A percentile compares a stretch with the other conserved stretches of the same genome.
These are phyloP conservation scores for Leptura quadrifasciata DNA, from an alignment of 2,888 invertebrate genomes.

Conservation along the genomic window DNA sequence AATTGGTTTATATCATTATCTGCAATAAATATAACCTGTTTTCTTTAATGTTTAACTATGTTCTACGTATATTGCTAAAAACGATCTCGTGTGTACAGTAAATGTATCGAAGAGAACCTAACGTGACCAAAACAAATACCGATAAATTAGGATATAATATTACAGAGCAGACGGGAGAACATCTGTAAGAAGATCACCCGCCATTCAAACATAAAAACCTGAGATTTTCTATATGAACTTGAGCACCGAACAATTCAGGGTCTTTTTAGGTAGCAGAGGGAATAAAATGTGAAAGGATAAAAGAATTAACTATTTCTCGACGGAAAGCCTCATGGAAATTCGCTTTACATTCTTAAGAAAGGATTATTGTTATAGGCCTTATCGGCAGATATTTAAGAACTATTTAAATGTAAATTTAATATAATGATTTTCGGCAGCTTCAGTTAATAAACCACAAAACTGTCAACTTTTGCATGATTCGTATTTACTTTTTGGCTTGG, in stretches of 20 bases:
- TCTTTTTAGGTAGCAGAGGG: conserved; percentile 1
- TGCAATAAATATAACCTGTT: no score
- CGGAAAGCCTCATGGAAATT: not conserved
- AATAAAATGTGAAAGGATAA: conserved; percentile 5
- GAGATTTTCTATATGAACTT: conserved; percentile 24
- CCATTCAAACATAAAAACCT: conserved; percentile 17
- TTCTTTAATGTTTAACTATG: no score
- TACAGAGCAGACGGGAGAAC: conserved; percentile 7
- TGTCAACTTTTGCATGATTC: no score
- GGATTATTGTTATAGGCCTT: not conserved
- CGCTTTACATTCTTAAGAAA: not conserved
- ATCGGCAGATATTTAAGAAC: no score
- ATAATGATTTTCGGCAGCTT: no score
- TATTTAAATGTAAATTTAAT: no score
- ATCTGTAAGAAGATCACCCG: conserved; percentile 11
- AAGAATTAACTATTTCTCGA: not conserved
- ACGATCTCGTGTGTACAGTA: not conserved
- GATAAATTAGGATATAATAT: conserved; percentile 23
- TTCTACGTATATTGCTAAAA: not conserved
- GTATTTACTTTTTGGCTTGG: no score
- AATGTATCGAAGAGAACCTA: not conserved
- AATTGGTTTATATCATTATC: no score
- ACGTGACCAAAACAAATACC: not conserved
- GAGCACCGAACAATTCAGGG: conserved; percentile 15
- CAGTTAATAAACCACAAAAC: no score